Conservation (phyloP, 2,888 invertebrate species). For the Drosophila eohydei region DNA sequence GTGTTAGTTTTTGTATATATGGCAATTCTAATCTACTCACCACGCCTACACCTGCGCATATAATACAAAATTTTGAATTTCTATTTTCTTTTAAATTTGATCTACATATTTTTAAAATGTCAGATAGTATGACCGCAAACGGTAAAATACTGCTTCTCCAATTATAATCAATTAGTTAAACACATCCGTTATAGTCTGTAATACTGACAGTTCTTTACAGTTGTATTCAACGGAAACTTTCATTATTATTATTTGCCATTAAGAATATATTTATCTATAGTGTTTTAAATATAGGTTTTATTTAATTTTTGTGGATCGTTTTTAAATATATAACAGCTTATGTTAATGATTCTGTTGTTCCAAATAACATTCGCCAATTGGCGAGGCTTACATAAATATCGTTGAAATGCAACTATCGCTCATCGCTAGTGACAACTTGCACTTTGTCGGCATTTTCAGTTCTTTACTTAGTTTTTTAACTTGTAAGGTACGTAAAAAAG, state of each 20-base stretch:
- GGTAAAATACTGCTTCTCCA: slow-evolving; percentile 1
- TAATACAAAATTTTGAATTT: slow-evolving; percentile 1
- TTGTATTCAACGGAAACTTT: too few relatives aligned
- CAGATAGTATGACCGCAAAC: slow-evolving; percentile 37
- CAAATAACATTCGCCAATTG: neutral
- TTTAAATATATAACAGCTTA: neutral
- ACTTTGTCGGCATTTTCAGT: slow-evolving; percentile 53
- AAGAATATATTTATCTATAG: too few relatives aligned
- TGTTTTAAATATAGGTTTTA: neutral
- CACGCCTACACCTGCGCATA: neutral
- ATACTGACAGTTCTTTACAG: neutral
- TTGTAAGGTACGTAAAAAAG: slow-evolving; percentile 52
- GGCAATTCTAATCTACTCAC: neutral
- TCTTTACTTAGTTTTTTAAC: slow-evolving; percentile 36
- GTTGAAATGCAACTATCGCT: slow-evolving; percentile 4
- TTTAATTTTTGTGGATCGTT: neutral
- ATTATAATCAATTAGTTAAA: slow-evolving; percentile 1
- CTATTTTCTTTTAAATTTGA: slow-evolving; percentile 1
- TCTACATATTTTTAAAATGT: slow-evolving; percentile 23
- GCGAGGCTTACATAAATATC: slow-evolving; percentile 19
- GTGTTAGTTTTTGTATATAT: neutral
- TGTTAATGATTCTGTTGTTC: neutral
- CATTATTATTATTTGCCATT: neutral
- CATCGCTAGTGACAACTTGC: slow-evolving; percentile 66
- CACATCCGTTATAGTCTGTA: neutral